Evolutionary conservation across 2,888 invertebrate species (phyloP).

Genomic region (Scrobipalpa atriplicella): DNA sequence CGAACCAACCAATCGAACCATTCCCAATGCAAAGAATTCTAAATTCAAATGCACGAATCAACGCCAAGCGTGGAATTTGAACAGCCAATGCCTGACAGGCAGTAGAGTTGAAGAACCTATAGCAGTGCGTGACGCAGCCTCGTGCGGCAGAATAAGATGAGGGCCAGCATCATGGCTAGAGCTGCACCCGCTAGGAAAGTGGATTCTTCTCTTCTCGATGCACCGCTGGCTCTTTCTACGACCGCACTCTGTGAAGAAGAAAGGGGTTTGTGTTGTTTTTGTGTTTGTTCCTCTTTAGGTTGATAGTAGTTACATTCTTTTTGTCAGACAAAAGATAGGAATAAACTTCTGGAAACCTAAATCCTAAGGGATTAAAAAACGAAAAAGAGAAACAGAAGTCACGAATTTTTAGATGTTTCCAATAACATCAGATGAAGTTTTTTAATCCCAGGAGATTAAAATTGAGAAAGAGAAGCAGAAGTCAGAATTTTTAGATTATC

Average conservation of each 20-base stretch:
- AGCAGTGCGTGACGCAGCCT: conserved; percentile 65
- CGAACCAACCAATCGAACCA: background rate
- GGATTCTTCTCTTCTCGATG: conserved; percentile 63
- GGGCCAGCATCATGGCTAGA: conserved; percentile 69
- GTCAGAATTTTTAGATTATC: too few relatives aligned
- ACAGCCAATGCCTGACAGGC: conserved; percentile 3
- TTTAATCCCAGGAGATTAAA: too few relatives aligned
- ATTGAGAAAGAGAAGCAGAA: too few relatives aligned
- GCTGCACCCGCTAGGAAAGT: conserved; percentile 73
- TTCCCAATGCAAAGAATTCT: conserved; percentile 15
- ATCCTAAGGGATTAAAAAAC: too few relatives aligned
- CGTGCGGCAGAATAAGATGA: conserved; percentile 67
- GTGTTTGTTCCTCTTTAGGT: too few relatives aligned
- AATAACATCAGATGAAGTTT: too few relatives aligned
- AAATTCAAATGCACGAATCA: conserved; percentile 28
- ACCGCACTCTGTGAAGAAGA: conserved; percentile 66
- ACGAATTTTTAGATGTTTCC: too few relatives aligned
- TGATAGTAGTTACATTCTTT: too few relatives aligned
- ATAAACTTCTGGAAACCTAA: too few relatives aligned
- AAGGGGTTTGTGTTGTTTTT: too few relatives aligned
- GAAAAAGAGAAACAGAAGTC: too few relatives aligned
- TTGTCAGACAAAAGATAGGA: too few relatives aligned
- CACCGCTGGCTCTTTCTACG: conserved; percentile 68
- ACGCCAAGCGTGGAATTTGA: conserved; percentile 18
- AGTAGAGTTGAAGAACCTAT: conserved; percentile 42